These are phyloP conservation scores for Cryptophagus acutangulus DNA, from an alignment of 2,888 invertebrate genomes.

Conservation along the genomic window DNA sequence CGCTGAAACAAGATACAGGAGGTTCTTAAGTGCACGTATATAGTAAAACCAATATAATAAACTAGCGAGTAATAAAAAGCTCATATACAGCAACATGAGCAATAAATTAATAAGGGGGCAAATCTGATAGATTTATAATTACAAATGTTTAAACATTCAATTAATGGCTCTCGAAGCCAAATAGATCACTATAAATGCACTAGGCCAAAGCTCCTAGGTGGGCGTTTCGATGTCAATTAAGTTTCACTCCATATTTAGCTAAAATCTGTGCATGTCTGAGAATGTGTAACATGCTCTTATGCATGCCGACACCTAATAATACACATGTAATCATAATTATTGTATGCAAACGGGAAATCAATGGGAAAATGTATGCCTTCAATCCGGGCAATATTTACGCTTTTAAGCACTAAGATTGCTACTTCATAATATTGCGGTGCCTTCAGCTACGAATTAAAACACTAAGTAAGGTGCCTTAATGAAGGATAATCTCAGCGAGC, in stretches of 20 bases:
- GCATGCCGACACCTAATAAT: constrained; percentile 27
- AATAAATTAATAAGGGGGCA: not conserved
- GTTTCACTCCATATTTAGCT: constrained; percentile 41
- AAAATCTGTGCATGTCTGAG: constrained; percentile 34
- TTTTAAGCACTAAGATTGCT: too few relatives aligned
- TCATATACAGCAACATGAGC: constrained; percentile 1
- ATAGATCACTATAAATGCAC: constrained; percentile 22
- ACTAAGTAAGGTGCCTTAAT: too few relatives aligned
- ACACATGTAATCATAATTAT: constrained; percentile 23
- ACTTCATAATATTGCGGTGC: too few relatives aligned
- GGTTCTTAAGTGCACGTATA: too few relatives aligned
- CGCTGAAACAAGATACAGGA: too few relatives aligned
- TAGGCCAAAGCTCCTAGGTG: constrained; percentile 25
- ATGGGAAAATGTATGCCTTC: too few relatives aligned
- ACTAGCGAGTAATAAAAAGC: too few relatives aligned
- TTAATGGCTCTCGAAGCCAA: constrained; percentile 19
- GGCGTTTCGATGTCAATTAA: constrained; percentile 38
- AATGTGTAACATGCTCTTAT: constrained; percentile 32
- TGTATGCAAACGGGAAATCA: too few relatives aligned
- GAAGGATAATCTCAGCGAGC: too few relatives aligned
- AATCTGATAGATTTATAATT: not conserved
- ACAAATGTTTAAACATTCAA: constrained; percentile 10
- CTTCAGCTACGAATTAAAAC: too few relatives aligned
- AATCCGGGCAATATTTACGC: too few relatives aligned
- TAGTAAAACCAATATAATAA: too few relatives aligned